These are phyloP conservation scores for Diplodus puntazzo DNA, from an alignment of 2,797 vertebrate genomes.

Conservation along the genomic window DNA sequence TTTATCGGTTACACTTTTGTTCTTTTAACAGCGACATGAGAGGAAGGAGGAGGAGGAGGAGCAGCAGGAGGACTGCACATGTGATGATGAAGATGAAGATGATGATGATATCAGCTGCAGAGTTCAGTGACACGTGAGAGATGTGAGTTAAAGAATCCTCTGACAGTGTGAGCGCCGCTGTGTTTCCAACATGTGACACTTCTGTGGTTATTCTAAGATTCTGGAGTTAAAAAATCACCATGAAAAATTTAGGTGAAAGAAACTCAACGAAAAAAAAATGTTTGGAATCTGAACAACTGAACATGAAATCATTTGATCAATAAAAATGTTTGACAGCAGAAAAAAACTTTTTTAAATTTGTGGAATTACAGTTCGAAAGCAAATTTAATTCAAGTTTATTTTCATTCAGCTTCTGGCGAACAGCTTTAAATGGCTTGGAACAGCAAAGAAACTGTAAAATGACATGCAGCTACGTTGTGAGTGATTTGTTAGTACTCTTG, in stretches of 20 bases:
- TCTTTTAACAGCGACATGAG: conserved; percentile 82
- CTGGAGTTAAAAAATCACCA: neutral
- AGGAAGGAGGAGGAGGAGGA: conserved; percentile 77
- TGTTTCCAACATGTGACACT: neutral
- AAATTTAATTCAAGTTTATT: neutral
- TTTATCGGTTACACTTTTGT: conserved; percentile 74
- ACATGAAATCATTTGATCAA: neutral
- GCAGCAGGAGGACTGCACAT: conserved; percentile 55
- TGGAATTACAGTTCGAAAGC: neutral
- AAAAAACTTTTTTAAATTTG: neutral
- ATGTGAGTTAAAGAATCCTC: conserved; percentile 7
- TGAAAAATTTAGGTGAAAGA: neutral
- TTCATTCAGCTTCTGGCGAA: neutral
- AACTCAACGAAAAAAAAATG: neutral
- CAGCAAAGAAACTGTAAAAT: neutral
- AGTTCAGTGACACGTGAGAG: neutral
- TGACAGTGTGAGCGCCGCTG: neutral
- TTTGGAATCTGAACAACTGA: neutral
- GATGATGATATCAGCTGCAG: conserved; percentile 39
- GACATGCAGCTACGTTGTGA: too few species aligned
- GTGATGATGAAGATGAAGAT: conserved; percentile 51
- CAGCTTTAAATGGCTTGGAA: fast-evolving
- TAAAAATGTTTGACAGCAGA: neutral
- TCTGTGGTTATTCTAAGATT: neutral
- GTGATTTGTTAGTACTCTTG: too few species aligned